Evolutionary conservation across 2,113 vertebrate genomes (phyloP).

Genomic region (Notarius lentiginosus): DNA sequence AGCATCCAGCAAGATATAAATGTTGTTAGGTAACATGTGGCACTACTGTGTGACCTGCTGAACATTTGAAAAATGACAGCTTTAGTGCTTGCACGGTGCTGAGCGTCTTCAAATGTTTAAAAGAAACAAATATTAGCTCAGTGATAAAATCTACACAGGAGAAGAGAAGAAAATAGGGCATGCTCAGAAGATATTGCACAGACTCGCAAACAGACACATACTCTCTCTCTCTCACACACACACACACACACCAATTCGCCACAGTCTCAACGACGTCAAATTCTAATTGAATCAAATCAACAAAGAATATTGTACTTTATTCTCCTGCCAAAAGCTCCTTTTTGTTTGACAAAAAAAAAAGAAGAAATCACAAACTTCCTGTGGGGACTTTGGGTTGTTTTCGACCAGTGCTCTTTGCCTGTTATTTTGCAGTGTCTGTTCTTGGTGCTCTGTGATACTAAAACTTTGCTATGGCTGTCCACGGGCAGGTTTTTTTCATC

Average conservation of each 20-base stretch:
- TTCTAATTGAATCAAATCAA: slow-evolving; percentile 25
- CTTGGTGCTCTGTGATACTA: neutral
- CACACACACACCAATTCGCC: neutral
- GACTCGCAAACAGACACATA: neutral
- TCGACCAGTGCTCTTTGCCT: neutral
- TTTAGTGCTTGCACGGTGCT: neutral
- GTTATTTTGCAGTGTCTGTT: slow-evolving; percentile 15
- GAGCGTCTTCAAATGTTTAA: neutral
- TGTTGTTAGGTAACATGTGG: neutral
- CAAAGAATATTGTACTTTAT: slow-evolving; percentile 25
- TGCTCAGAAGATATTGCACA: slow-evolving; percentile 11
- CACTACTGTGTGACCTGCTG: neutral
- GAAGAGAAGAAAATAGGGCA: slow-evolving; percentile 10
- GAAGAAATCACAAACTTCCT: slow-evolving; percentile 9
- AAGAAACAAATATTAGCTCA: slow-evolving; percentile 3
- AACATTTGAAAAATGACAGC: neutral
- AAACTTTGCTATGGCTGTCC: slow-evolving; percentile 4
- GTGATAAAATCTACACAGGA: slow-evolving; percentile 9
- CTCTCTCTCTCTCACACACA: neutral
- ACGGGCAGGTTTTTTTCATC: neutral
- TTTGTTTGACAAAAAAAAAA: slow-evolving; percentile 7
- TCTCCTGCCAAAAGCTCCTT: slow-evolving; percentile 13
- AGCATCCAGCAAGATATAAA: neutral
- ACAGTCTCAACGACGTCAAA: slow-evolving; percentile 6
- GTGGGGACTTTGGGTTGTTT: slow-evolving; percentile 11